Evolutionary conservation across 1,140 invertebrate species (phyloP), one percentile per base, ranked within the genome.

Genomic region (Elysia chlorotica): DNA sequence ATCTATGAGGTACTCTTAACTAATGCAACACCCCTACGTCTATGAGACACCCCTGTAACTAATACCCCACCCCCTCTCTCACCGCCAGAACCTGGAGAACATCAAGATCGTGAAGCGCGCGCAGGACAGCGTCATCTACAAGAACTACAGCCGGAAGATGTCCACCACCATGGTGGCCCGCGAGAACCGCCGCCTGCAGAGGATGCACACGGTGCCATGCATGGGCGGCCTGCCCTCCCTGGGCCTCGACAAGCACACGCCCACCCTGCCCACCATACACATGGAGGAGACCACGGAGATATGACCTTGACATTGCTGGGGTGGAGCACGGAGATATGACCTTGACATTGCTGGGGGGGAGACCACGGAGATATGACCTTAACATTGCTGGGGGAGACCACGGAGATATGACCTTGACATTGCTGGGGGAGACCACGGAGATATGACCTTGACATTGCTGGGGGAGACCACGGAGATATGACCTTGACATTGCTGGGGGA

Each of bases 41-140:
- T 48, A n/a, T 48, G 14, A 14, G 14, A 48, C n/a, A 14, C n/a
- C n/a, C 41, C n/a, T 14, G 41, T 48, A 48, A 48, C 14, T 48
- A 48, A 48, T 48, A 10, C 25, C n/a, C n/a, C n/a, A n/a, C n/a
- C 56, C 35, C 35, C 5, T 37, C 35, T 21, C 30, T 59, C 28
- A 36, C 37, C 38, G 1, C 5, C 59, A 71, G 77, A 85, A 85
- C 69, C 66, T 86, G 30, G 85, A 86, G 25, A 81, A 57, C 25
- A 80, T 86, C 23, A 76, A 78, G 61, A 74, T 85, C 5, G 83
- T 85, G 31, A 83, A 84, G 61, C 71, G 82, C 23, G 71, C 79
- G 25, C 82, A 83, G 57, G 85, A 86, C 65, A 84, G 83, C 74
- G 78, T 86, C 31, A 86, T 86, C 53, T 86, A 85, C 77, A 84